Percentiles rank a stretch among this genome's conserved stretches.
Evolutionary conservation across 1,140 invertebrate genomes (phyloP).

Genomic region (Musca domestica): DNA sequence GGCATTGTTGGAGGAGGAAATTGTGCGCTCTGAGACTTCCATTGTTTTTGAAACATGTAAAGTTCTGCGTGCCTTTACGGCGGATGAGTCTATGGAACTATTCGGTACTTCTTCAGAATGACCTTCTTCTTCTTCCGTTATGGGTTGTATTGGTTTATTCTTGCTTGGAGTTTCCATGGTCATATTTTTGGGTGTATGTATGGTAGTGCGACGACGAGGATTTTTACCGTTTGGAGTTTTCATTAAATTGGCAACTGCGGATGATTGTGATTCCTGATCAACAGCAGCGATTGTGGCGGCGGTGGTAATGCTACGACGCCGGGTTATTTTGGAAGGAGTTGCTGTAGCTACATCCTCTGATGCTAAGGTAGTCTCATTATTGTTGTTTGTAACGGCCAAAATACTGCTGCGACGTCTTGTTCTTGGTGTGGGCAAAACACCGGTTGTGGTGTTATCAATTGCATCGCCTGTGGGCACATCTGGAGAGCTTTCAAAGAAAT

Average conservation of each 20-base stretch:
- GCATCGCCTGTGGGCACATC: too few relatives aligned
- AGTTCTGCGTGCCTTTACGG: background rate
- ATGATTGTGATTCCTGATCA: background rate
- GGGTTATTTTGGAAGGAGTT: background rate
- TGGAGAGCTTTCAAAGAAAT: background rate
- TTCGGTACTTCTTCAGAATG: background rate
- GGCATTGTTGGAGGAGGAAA: background rate
- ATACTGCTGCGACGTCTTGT: background rate
- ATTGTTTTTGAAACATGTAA: background rate
- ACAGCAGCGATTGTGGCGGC: background rate
- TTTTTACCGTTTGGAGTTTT: background rate
- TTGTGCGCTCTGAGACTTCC: background rate
- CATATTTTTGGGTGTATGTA: conserved; percentile 18
- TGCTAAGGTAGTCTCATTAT: background rate
- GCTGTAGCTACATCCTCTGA: background rate
- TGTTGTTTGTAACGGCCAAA: background rate
- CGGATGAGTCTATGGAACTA: background rate
- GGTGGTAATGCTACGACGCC: conserved; percentile 19
- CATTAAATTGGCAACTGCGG: background rate
- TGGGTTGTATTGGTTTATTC: background rate
- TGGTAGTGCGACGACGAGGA: conserved; percentile 24
- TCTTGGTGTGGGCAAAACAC: too few relatives aligned
- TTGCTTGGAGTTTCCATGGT: conserved; percentile 1
- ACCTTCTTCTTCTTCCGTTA: conserved; percentile 8
- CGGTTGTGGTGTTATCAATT: too few relatives aligned